Percentiles rank a stretch among this genome's conserved stretches.
Evolutionary conservation across 2,113 vertebrate species (phyloP).

Genomic region (Hyla sarda): DNA sequence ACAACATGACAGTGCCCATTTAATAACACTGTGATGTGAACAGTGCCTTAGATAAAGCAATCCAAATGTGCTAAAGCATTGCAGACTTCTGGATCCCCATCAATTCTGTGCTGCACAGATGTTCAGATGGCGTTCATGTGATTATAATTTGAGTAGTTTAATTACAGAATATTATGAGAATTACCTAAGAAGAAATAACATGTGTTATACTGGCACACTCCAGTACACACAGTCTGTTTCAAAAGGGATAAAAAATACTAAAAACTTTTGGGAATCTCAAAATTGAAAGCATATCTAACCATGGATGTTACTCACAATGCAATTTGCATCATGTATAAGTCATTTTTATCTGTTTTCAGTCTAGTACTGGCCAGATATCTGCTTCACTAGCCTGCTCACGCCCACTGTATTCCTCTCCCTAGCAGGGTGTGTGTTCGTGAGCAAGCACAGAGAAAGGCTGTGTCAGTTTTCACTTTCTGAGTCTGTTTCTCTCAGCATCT

Average conservation of each 20-base stretch:
- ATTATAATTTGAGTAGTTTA: not conserved
- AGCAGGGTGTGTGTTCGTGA: no score
- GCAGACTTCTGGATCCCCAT: not conserved
- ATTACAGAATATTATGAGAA: conserved; percentile 10
- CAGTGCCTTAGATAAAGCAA: not conserved
- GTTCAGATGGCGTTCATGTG: not conserved
- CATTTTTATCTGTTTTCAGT: no score
- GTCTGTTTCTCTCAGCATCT: no score
- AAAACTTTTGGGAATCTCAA: not conserved
- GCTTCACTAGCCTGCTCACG: no score
- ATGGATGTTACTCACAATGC: no score
- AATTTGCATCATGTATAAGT: no score
- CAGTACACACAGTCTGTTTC: no score
- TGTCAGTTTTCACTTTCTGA: no score
- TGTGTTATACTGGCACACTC: not conserved
- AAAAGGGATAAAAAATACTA: not conserved
- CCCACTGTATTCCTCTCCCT: no score
- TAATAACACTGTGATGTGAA: not conserved
- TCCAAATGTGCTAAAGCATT: not conserved
- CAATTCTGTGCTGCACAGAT: not conserved
- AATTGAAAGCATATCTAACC: not conserved
- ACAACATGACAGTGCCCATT: no score
- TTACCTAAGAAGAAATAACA: not conserved
- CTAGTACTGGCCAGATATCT: no score
- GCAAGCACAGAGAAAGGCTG: no score